Evolutionary conservation across 2,797 vertebrate genomes (phyloP).

Genomic region (Rhinichthys osculus): DNA sequence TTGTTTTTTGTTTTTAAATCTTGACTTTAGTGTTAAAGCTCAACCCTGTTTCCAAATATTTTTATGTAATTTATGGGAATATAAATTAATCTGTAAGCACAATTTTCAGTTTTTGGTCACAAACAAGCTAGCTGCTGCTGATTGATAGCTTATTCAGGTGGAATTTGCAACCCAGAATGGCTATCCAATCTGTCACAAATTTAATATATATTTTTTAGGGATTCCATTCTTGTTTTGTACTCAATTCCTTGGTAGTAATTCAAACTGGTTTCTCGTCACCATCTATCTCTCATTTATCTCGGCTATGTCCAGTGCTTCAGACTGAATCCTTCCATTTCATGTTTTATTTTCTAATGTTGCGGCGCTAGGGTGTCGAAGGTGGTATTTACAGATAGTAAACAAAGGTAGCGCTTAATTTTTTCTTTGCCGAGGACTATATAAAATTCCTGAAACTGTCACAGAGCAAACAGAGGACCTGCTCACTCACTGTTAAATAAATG

Average conservation of each 20-base stretch:
- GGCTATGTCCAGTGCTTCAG: not conserved
- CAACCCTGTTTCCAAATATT: not conserved
- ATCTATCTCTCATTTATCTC: not conserved
- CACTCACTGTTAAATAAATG: not conserved
- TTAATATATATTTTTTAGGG: not conserved
- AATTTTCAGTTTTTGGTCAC: not conserved
- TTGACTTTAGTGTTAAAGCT: not conserved
- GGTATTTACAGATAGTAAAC: conserved; percentile 66
- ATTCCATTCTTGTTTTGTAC: not conserved
- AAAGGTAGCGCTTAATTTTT: conserved; percentile 52
- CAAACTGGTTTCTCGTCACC: not conserved
- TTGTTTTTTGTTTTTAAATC: not conserved
- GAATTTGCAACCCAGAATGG: no score
- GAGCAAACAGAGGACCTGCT: conserved; percentile 1
- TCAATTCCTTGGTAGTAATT: not conserved
- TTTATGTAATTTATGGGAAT: not conserved
- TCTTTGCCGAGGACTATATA: conserved; percentile 4
- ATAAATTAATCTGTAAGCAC: not conserved
- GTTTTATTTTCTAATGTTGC: conserved; percentile 30
- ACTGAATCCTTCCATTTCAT: conserved; percentile 2
- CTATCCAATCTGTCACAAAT: not conserved
- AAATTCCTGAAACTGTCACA: conserved; percentile 20
- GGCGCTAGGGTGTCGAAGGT: conserved; percentile 52
- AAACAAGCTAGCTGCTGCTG: not conserved
- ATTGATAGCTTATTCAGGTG: not conserved